phyloP scores from a whole-genome alignment of 2,113 vertebrate species.

The Odobenus rosmarus region DNA sequence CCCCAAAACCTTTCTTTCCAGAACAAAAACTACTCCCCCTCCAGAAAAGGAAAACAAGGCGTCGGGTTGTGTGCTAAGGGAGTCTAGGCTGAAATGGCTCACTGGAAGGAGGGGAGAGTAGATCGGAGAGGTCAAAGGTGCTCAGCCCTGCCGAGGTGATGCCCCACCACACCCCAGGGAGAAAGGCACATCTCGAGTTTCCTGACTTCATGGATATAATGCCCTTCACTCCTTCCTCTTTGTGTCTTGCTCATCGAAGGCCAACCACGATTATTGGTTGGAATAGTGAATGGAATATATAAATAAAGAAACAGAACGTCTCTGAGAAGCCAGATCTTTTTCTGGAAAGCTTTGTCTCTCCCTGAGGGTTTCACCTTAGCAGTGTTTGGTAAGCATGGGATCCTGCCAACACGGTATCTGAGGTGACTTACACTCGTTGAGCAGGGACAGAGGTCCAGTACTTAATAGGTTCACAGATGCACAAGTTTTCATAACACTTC shows the following conservation, averaged over 20 bases:
- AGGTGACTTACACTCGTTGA: not conserved
- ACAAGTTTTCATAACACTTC: not conserved
- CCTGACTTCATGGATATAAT: not conserved
- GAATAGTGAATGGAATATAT: not conserved
- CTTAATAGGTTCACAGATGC: not conserved
- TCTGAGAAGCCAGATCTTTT: constrained; percentile 1
- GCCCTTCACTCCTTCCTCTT: not conserved
- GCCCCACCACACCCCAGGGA: fast-evolving
- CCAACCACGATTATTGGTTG: not conserved
- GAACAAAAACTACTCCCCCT: not conserved
- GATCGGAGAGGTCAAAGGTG: not conserved
- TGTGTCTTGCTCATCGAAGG: not conserved
- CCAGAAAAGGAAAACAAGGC: not conserved
- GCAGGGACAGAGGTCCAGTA: not conserved
- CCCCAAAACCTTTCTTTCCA: not conserved
- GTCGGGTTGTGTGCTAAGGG: not conserved
- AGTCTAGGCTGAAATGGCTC: not conserved
- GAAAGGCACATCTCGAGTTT: not conserved
- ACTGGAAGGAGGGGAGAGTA: not conserved
- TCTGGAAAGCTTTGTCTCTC: not conserved
- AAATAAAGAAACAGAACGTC: not conserved
- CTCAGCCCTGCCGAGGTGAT: not conserved
- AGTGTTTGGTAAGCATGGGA: not conserved
- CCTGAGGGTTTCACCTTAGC: not conserved
- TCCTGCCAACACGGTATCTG: not conserved